Percentiles rank a stretch among this genome's conserved stretches.
Evolutionary conservation across 2,888 invertebrate genomes (phyloP).

Genomic region (Pteria penguin): DNA sequence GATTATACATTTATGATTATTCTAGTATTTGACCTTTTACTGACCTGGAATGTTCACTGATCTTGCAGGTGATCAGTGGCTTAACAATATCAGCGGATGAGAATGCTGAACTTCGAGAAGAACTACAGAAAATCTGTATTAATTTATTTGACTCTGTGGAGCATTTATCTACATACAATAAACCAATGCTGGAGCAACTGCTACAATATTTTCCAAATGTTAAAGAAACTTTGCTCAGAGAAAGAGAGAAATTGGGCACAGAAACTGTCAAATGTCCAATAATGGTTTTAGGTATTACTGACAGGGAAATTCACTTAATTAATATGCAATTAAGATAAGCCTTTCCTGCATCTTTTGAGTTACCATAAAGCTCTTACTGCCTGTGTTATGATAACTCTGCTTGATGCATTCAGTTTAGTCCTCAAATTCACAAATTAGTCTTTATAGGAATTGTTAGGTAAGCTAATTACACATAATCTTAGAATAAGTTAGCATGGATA

Average conservation of each 20-base stretch:
- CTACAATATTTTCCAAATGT: slow-evolving; percentile 40
- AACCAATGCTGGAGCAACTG: slow-evolving; percentile 47
- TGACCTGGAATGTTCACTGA: background rate
- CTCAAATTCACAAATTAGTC: too few species aligned
- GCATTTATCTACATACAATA: slow-evolving; percentile 15
- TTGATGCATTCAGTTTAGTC: too few species aligned
- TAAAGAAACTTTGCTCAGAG: slow-evolving; percentile 26
- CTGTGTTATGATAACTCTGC: too few species aligned
- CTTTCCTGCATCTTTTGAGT: background rate
- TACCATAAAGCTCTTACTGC: too few species aligned
- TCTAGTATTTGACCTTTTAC: too few species aligned
- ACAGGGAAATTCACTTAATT: too few species aligned
- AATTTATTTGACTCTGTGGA: background rate
- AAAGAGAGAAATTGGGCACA: slow-evolving; percentile 31
- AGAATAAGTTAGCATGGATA: too few species aligned
- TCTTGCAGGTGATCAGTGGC: slow-evolving; percentile 29
- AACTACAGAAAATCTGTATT: slow-evolving; percentile 14
- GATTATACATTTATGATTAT: too few species aligned
- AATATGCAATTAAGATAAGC: background rate
- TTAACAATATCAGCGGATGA: slow-evolving; percentile 29
- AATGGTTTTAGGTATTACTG: slow-evolving; percentile 37
- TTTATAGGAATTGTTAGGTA: too few species aligned
- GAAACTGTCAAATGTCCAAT: slow-evolving; percentile 36
- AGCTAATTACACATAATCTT: too few species aligned
- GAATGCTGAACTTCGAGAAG: slow-evolving; percentile 15